phyloP scores from a whole-genome alignment of 2,797 vertebrate genomes.

The Urocyon cinereoargenteus region DNA sequence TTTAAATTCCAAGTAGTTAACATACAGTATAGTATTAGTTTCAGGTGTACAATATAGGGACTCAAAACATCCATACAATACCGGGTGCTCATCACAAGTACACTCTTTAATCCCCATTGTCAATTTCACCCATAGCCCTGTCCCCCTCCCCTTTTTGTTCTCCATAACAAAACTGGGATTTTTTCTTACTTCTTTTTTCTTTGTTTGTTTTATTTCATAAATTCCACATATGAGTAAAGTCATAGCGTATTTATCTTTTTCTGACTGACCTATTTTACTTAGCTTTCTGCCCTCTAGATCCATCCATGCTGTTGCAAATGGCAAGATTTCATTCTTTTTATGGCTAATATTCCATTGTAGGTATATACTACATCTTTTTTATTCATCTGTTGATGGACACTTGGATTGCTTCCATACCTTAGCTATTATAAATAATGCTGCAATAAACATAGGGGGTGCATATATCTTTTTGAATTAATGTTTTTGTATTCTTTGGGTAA shows the following conservation, averaged over 20 bases:
- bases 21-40: neutral
- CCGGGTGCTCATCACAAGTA: neutral
- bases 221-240: neutral
- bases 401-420: neutral
- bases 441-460: neutral
- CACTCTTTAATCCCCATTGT: neutral
- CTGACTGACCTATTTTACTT: neutral
- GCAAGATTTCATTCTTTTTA: neutral
- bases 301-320: neutral
- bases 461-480: neutral
- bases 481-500: neutral
- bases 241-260: neutral
- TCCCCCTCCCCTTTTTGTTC: neutral
- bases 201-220: neutral
- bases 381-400: neutral
- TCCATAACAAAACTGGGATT: neutral
- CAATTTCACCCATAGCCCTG: neutral
- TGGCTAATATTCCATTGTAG: neutral
- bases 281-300: neutral
- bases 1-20: neutral
- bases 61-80: neutral
- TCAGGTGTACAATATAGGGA: neutral
- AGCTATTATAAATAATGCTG: neutral
- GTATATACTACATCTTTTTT: neutral
- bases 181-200: neutral